phyloP scores from a whole-genome alignment of 1,140 invertebrate species.

The Atta texana region DNA sequence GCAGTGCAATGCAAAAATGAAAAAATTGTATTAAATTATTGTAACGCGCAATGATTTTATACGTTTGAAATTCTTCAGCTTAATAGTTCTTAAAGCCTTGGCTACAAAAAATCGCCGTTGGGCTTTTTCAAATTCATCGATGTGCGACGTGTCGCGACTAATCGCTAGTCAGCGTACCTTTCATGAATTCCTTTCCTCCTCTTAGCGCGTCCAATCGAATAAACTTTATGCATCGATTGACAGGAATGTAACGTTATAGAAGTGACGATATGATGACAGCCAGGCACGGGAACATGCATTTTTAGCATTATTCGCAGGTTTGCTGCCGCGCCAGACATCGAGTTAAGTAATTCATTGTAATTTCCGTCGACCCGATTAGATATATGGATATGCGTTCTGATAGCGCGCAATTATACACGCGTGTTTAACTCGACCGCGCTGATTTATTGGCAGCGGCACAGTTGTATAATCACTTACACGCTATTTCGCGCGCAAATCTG shows the following conservation, averaged over 20 bases:
- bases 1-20: not conserved
- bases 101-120: not conserved
- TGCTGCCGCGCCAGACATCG: not conserved
- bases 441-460: constrained; percentile 43
- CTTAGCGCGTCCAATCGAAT: constrained; percentile 43
- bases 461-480: constrained; percentile 54
- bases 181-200: constrained; percentile 48
- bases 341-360: constrained; percentile 57
- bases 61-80: not conserved
- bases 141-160: constrained; percentile 12
- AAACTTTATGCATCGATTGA: constrained; percentile 51
- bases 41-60: not conserved
- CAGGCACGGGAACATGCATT: not conserved
- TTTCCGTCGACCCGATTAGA: constrained; percentile 50
- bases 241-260: constrained; percentile 44
- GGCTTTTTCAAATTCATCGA: not conserved
- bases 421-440: constrained; percentile 44
- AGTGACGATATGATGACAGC: constrained; percentile 24
- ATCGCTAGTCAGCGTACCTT: constrained; percentile 35
- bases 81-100: not conserved
- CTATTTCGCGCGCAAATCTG: constrained; percentile 38
- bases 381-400: constrained; percentile 44
- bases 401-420: constrained; percentile 52
- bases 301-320: constrained; percentile 13
- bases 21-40: constrained; percentile 4